phyloP scores from a whole-genome alignment of 2,797 vertebrate genomes.

The Oreochromis grahami region DNA sequence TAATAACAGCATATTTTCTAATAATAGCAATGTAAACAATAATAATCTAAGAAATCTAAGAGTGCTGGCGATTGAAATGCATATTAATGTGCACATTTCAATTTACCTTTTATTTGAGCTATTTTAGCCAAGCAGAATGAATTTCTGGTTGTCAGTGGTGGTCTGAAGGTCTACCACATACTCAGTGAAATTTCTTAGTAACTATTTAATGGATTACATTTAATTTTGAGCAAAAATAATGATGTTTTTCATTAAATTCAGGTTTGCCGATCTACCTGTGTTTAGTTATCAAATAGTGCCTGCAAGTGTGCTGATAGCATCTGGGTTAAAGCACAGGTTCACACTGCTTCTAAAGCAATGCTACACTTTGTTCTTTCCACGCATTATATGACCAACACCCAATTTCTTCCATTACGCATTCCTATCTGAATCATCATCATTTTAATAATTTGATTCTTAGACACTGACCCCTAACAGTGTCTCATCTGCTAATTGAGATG shows the following conservation, averaged over 20 bases:
- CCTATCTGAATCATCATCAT: background rate
- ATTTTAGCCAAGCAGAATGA: background rate
- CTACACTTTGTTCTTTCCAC: background rate
- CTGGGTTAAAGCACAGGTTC: background rate
- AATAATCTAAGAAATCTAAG: background rate
- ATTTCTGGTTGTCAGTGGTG: background rate
- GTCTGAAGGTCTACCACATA: background rate
- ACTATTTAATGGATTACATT: background rate
- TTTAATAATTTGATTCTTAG: background rate
- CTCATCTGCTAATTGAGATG: slow-evolving; percentile 18
- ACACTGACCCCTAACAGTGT: background rate
- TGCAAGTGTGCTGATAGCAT: background rate
- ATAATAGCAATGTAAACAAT: background rate
- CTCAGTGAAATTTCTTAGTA: background rate
- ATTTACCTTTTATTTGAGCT: background rate
- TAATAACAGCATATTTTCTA: background rate
- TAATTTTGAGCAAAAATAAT: background rate
- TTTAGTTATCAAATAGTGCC: background rate
- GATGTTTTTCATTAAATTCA: background rate
- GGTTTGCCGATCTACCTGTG: background rate
- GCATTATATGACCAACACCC: background rate
- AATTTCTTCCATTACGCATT: background rate
- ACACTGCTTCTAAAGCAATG: background rate
- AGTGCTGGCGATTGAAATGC: background rate
- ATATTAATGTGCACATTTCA: background rate